Evolutionary conservation across 2,888 invertebrate genomes (phyloP).

Genomic region (Drosophila gaucha): DNA sequence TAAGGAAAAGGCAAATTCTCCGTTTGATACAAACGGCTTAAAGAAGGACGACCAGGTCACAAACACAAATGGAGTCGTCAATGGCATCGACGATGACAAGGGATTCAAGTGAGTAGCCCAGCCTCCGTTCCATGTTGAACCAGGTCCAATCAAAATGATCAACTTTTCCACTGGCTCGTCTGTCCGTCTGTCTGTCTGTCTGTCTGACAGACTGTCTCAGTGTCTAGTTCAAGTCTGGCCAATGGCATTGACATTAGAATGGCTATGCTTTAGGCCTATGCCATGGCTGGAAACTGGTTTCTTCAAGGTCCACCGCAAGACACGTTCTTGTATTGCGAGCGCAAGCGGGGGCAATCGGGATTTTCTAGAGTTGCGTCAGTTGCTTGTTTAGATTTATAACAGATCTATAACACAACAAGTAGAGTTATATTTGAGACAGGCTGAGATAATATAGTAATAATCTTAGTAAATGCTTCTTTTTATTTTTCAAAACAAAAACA

Average conservation of each 20-base stretch:
- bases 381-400: not conserved
- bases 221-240: conserved; percentile 60
- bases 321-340: conserved; percentile 36
- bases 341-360: not conserved
- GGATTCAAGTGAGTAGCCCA: conserved; percentile 92
- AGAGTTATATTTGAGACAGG: not conserved
- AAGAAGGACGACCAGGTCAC: conserved; percentile 86
- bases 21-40: conserved; percentile 85
- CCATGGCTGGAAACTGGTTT: conserved; percentile 81
- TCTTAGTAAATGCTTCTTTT: not conserved
- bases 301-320: conserved; percentile 81
- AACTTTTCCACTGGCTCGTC: conserved; percentile 21
- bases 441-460: not conserved
- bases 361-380: conserved; percentile 27
- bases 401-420: conserved; percentile 7
- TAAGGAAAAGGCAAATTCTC: conserved; percentile 86
- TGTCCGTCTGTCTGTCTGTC: conserved; percentile 9
- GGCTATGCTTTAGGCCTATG: conserved; percentile 29
- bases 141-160: conserved; percentile 20
- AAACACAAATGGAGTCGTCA: conserved; percentile 87
- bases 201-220: not conserved
- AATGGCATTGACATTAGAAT: conserved; percentile 85
- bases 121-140: conserved; percentile 1
- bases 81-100: conserved; percentile 94
- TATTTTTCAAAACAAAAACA: too few relatives aligned